Percentiles rank a stretch among this genome's conserved stretches.
These are phyloP conservation scores for Pseudoatta argentina DNA, from an alignment of 1,140 invertebrate genomes.

Conservation along the genomic window DNA sequence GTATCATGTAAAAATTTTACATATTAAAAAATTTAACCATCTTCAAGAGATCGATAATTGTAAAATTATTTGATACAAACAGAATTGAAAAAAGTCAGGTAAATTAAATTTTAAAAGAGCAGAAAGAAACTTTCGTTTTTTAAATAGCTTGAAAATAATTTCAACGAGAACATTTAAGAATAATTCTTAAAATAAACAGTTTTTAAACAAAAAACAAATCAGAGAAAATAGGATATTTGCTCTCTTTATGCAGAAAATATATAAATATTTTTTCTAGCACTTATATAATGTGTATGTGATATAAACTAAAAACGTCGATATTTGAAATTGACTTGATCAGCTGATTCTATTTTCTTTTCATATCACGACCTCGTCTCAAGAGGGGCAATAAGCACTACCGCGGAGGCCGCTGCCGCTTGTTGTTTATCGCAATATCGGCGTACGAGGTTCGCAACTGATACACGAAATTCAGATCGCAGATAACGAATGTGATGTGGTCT, in stretches of 20 bases:
- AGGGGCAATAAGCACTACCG: neutral
- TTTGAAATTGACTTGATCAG: neutral
- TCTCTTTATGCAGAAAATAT: neutral
- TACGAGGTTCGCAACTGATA: constrained; percentile 8
- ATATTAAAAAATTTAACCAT: neutral
- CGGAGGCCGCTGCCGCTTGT: neutral
- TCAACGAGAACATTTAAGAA: neutral
- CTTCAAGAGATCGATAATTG: neutral
- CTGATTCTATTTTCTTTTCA: neutral
- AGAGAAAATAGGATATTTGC: neutral
- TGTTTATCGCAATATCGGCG: constrained; percentile 5
- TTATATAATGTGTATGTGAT: neutral
- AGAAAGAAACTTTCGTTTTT: neutral
- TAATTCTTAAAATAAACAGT: neutral
- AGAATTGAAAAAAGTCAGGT: neutral
- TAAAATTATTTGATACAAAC: neutral
- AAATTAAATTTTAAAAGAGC: neutral
- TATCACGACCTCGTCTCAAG: neutral
- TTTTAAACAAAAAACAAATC: neutral
- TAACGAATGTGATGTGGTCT: constrained; percentile 36
- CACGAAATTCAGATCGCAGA: constrained; percentile 39
- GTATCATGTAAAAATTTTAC: neutral
- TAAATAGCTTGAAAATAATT: neutral
- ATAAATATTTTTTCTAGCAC: neutral
- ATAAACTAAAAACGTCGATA: neutral